Base-by-base conservation (phyloP, 2,888 invertebrate genomes). In the Drosophila mulleri region DNA sequence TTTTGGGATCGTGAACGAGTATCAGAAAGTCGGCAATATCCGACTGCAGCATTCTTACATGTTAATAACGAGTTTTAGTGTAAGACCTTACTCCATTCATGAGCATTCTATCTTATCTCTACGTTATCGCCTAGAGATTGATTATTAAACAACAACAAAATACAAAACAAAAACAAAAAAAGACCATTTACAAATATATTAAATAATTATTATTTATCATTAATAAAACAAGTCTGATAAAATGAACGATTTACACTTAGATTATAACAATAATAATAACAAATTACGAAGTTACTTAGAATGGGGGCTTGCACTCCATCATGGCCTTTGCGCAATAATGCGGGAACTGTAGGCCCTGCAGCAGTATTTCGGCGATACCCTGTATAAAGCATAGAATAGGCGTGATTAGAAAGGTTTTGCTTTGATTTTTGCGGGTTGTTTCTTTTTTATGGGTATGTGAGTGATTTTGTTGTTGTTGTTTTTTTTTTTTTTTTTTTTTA, bases 261-360 rank as follows among this genome's bases (percentile, higher is more conserved):
- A 52, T 63, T 62, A 68, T 12, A 29, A 18, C 32, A 50, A 18
- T 58, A 47, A 41, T 50, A 23, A 50, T 32, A 59, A n/a, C 37
- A 53, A 52, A 48, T 47, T 20, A 44, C 12, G 32, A 61, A 29
- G 57, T 26, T 11, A 44, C 42, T 53, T 92, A 92, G 74, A 83
- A 92, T 37, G 94, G 93, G 59, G 94, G 93, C 89, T 93, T 94
- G 83, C 95, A 95, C 58, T 95, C 94, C 93, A 96, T 92, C 95
- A 96, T 96, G 14, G 94, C 94, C 89, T 95, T 93, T 9, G 96
- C 95, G 90, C 96, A 96, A 90, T 95, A 95, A 88, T 94, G 95
- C 7, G 96, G 96, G 84, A 96, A 95, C 91, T 96, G 96, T 35
- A 96, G 91, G 7, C 95, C 95, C 86, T 94, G 93, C 32, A 96